Base-by-base conservation (phyloP, 2,797 vertebrate genomes). In the Gymnothorax javanicus region DNA sequence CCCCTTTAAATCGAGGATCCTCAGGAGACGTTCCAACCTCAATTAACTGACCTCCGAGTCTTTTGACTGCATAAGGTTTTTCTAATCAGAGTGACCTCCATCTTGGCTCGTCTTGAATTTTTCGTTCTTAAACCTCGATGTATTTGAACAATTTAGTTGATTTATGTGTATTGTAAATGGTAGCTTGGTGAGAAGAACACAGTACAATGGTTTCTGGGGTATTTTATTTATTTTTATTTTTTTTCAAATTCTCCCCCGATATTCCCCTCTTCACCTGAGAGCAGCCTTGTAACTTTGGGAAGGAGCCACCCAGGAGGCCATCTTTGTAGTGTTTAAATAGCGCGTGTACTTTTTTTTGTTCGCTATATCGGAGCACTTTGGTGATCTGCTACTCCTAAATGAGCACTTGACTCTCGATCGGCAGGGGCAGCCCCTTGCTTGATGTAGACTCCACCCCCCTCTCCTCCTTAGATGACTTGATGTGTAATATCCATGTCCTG, bases 21-120 rank as follows among this genome's bases (percentile, higher is more conserved):
- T 87, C 86, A 86, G 88, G 82, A 83, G 88, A 86, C 90, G 83
- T 75, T 91, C 87, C 86, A 86, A 88, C 88, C 90, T 92, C 88
- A 83, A 58, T 87, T 82, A 90, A 86, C 17, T 86, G 84, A 12
- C 85, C 83, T 87, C 84, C 83, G 83, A 85, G 86, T 84, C 81
- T 67, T n/a, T 23, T 23, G n/a, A 77, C 75, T 84, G 27, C 87
- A 54, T 17, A 89, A 89, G 64, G 20, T n/a, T 67, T 67, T n/a
- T 94, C 93, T 92, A 93, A 95, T 95, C 94, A 94, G 94, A 96
- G 94, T 94, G 93, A 94, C 91, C 86, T 85, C 83, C 82, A 7
- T 33, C n/a, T 59, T 20, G 52, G 69, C 57, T 8, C 56, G 60
- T 57, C 87, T 84, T 86, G 0, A 15, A 23, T 6, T 84, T 25